Base-by-base conservation (phyloP, 2,113 vertebrate species). In the Neodon shergylaensis region DNA sequence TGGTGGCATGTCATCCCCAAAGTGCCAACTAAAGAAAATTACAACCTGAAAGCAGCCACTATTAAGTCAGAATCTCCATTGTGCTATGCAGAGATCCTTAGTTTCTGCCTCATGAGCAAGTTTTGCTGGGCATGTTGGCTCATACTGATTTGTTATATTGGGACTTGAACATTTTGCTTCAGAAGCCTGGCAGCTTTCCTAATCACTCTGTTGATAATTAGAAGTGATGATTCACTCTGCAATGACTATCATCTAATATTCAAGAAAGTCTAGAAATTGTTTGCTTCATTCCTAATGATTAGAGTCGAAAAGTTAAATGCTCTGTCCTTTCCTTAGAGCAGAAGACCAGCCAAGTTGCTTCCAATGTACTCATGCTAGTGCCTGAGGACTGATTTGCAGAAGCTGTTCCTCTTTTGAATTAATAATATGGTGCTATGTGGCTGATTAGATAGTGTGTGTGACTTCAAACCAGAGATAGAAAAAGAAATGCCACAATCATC, bases 341-440 rank as follows among this genome's bases (percentile, higher is more conserved):
- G 9, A 79, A 68, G 4, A 26, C 4, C 1, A 17, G 74, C 33
- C 21, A 22, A 26, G 12, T 26, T 6, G 0, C 7, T 42, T 74
- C 1, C 4, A 76, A 4, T 58, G 0, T 4, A 33, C 39, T 31
- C 7, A 26, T 3, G 24, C 1, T 66, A 13, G 19, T 33, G 31
- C 22, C 49, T 31, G 11, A 66, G 9, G 28, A 17, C 4, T 68
- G 0, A 26, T 61, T 82, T 66, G 22, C 5, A 63, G 9, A 91
- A 49, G 10, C 28, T 10, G 0, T n/a, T 44, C 39, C 26, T 70
- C 58, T 10, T 63, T 95, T n/a, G 19, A 90, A 90, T 1, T 70
- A 44, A 44, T 86, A 39, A 70, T 65, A 63, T 73, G 5, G 2
- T 19, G 21, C 0, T 58, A 19, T n/a, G 4, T 49, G n/a, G 7